A percentile compares a stretch with the other conserved stretches of the same genome.
These are phyloP conservation scores for Steinernema khuongi DNA, from an alignment of 1,140 invertebrate genomes.

Conservation along the genomic window DNA sequence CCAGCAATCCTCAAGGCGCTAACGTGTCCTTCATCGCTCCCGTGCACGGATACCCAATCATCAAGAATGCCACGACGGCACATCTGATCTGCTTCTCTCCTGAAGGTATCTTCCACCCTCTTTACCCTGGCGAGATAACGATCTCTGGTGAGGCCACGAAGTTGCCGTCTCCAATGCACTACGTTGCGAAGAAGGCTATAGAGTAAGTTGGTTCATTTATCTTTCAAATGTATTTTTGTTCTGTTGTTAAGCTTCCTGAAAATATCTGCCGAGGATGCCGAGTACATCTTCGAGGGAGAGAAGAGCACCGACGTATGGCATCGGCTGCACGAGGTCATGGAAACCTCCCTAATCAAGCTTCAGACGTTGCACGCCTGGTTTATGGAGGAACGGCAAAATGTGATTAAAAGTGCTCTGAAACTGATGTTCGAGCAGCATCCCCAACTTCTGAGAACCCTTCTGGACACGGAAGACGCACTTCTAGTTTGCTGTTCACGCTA, in stretches of 20 bases:
- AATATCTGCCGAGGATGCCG: not conserved
- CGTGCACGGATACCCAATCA: conserved; percentile 30
- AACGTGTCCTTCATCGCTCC: conserved; percentile 25
- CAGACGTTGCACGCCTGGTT: conserved; percentile 53
- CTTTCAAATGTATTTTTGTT: not conserved
- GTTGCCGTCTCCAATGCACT: conserved; percentile 48
- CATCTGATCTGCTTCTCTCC: conserved; percentile 58
- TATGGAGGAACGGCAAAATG: conserved; percentile 50
- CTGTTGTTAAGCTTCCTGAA: conserved; percentile 9
- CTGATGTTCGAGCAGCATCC: conserved; percentile 55
- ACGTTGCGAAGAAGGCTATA: conserved; percentile 46
- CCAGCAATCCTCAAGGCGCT: conserved; percentile 31
- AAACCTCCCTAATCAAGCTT: conserved; percentile 33
- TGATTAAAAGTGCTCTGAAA: conserved; percentile 46
- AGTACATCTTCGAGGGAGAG: conserved; percentile 42
- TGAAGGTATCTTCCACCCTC: conserved; percentile 54
- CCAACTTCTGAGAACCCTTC: conserved; percentile 44
- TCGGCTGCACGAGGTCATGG: conserved; percentile 42
- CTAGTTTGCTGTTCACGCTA: conserved; percentile 50
- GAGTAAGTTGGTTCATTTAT: conserved; percentile 38
- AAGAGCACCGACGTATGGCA: conserved; percentile 46
- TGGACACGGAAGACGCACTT: conserved; percentile 53
- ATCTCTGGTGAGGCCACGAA: conserved; percentile 15
- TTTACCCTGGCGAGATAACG: conserved; percentile 52
- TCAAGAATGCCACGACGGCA: conserved; percentile 35